Evolutionary conservation across 2,113 vertebrate genomes (phyloP).

Genomic region (Halichoeres trimaculatus): DNA sequence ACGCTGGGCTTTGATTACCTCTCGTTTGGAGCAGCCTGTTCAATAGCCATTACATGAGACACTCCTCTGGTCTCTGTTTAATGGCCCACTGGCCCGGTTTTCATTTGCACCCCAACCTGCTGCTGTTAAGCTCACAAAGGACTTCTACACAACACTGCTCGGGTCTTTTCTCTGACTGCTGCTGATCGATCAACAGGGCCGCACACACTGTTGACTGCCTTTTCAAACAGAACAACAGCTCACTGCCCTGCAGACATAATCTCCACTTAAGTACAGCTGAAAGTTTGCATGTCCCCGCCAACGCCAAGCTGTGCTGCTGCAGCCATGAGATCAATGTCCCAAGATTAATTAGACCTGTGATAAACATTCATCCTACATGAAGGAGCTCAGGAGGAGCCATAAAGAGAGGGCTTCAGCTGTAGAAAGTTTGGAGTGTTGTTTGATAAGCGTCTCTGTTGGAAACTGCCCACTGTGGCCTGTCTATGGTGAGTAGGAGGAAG

Average conservation of each 20-base stretch:
- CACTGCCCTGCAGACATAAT: neutral
- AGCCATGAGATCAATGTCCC: neutral
- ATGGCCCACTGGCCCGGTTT: conserved; percentile 66
- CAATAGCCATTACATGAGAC: conserved; percentile 82
- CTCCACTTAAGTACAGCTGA: neutral
- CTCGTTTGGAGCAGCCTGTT: conserved; percentile 72
- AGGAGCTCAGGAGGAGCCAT: neutral
- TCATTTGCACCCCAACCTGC: conserved; percentile 55
- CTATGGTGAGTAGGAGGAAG: too few species aligned
- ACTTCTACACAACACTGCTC: conserved; percentile 2
- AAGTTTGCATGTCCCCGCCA: neutral
- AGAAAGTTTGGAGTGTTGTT: too few species aligned
- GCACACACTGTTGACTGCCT: neutral
- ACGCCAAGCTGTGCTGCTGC: neutral
- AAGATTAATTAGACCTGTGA: neutral
- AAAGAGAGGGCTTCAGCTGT: too few species aligned
- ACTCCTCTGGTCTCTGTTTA: conserved; percentile 61
- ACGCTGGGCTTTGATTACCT: conserved; percentile 80
- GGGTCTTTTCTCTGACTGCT: neutral
- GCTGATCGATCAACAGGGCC: neutral
- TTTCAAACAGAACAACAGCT: neutral
- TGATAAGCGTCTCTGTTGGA: too few species aligned
- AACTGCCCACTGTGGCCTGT: too few species aligned
- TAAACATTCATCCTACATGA: neutral
- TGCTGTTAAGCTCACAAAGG: conserved; percentile 59